phyloP scores from a whole-genome alignment of 2,888 invertebrate species.

The Dynastes tityus region DNA sequence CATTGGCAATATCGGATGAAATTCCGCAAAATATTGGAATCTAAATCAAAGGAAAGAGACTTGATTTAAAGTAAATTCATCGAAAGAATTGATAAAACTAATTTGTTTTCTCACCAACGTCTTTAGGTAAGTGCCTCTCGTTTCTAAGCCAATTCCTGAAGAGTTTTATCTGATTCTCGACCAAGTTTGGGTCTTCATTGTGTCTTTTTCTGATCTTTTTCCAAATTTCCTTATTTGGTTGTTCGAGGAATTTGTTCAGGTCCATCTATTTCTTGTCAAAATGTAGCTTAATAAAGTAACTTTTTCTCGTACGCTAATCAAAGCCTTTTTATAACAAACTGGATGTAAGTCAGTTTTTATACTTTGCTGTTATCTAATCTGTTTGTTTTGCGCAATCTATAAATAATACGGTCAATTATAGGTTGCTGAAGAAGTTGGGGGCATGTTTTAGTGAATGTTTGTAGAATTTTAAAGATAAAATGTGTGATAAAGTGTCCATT shows the following conservation, averaged over 20 bases:
- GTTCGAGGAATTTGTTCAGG: neutral
- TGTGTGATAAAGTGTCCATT: too few relatives aligned
- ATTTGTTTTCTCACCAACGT: conserved; percentile 11
- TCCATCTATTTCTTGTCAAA: neutral
- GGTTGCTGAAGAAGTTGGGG: too few relatives aligned
- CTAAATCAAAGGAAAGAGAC: conserved; percentile 57
- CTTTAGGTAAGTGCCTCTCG: conserved; percentile 1
- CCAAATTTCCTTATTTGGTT: neutral
- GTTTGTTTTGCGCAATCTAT: too few relatives aligned
- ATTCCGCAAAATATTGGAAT: conserved; percentile 66
- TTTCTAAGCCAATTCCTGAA: conserved; percentile 23
- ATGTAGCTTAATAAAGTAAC: too few relatives aligned
- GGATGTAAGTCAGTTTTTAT: too few relatives aligned
- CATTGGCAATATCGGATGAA: conserved; percentile 78
- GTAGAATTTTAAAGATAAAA: too few relatives aligned
- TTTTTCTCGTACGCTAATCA: too few relatives aligned
- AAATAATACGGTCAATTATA: too few relatives aligned
- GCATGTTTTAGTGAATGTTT: too few relatives aligned
- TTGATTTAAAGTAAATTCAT: conserved; percentile 67
- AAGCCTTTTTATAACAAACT: too few relatives aligned
- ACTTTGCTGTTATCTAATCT: too few relatives aligned
- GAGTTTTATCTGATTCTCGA: neutral
- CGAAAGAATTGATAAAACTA: conserved; percentile 19
- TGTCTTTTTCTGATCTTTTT: neutral
- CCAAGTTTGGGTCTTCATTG: conserved; percentile 10